Percentiles rank a stretch among this genome's conserved stretches.
These are phyloP conservation scores for Megaustenia siamemsis DNA, from an alignment of 2,888 invertebrate species.

Conservation along the genomic window DNA sequence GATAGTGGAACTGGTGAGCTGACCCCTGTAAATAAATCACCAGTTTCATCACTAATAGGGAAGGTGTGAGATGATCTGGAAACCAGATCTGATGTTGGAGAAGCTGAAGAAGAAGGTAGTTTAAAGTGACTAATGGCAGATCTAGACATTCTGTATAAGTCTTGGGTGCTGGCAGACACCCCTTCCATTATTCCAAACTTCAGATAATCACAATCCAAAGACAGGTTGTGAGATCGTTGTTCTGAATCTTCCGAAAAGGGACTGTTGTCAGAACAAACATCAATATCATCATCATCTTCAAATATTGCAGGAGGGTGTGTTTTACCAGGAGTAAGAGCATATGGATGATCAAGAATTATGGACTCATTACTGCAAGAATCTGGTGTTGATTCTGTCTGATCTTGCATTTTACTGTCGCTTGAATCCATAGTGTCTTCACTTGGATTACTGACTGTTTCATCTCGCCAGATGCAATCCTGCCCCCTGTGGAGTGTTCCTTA, in stretches of 20 bases:
- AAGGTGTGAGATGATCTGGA: slow-evolving; percentile 16
- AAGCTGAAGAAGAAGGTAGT: slow-evolving; percentile 42
- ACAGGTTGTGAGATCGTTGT: slow-evolving; percentile 57
- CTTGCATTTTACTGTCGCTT: neutral
- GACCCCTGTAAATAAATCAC: slow-evolving; percentile 24
- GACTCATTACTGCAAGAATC: slow-evolving; percentile 5
- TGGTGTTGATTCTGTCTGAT: neutral
- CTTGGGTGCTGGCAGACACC: slow-evolving; percentile 46
- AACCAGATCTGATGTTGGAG: slow-evolving; percentile 43
- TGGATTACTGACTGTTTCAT: slow-evolving; percentile 18
- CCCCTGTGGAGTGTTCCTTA: neutral
- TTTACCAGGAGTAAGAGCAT: slow-evolving; percentile 44
- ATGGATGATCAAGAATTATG: slow-evolving; percentile 47
- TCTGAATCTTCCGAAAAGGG: slow-evolving; percentile 60
- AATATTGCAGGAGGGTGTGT: neutral
- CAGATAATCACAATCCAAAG: slow-evolving; percentile 60
- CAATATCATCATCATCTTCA: slow-evolving; percentile 54
- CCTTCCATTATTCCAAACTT: slow-evolving; percentile 56
- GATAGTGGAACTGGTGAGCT: slow-evolving; percentile 7
- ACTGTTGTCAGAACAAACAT: slow-evolving; percentile 55
- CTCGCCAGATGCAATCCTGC: slow-evolving; percentile 11
- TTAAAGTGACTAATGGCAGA: slow-evolving; percentile 28
- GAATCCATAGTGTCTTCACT: slow-evolving; percentile 32
- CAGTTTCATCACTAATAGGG: slow-evolving; percentile 16
- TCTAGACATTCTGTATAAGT: slow-evolving; percentile 43